Conservation (phyloP, 1,140 invertebrate species). For the Platyscapa corneri region DNA sequence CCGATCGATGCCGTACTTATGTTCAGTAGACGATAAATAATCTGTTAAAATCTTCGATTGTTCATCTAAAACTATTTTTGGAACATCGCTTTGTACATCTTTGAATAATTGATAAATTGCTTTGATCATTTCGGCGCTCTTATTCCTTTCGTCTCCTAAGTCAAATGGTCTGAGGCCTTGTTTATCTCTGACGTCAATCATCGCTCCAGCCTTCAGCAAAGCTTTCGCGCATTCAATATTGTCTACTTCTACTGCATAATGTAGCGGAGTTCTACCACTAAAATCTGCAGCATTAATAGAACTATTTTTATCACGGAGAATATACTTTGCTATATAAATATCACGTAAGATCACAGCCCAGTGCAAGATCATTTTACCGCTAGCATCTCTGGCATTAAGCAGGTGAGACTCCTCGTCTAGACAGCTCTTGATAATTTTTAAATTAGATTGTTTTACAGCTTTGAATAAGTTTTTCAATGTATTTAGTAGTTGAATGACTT, state of each 20-base stretch:
- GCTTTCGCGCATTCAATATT: background rate
- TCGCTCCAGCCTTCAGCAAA: background rate
- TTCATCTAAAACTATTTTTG: background rate
- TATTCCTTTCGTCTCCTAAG: background rate
- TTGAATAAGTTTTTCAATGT: background rate
- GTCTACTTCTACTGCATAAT: background rate
- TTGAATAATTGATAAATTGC: background rate
- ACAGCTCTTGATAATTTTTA: background rate
- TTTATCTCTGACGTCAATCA: background rate
- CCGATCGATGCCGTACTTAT: background rate
- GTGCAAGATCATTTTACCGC: background rate
- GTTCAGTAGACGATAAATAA: background rate
- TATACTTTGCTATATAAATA: background rate
- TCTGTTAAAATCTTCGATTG: background rate
- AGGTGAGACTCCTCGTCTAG: background rate
- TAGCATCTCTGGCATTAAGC: background rate
- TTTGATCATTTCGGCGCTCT: background rate
- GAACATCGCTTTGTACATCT: background rate
- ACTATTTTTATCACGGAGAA: background rate
- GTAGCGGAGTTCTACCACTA: background rate
- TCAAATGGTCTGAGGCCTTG: background rate
- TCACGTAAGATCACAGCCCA: background rate
- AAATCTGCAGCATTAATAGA: background rate
- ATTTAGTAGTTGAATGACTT: background rate
- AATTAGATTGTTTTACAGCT: background rate